Evolutionary conservation across 2,888 invertebrate genomes (phyloP), one percentile per base, ranked within the genome.

Genomic region (Yponomeuta evonymella): DNA sequence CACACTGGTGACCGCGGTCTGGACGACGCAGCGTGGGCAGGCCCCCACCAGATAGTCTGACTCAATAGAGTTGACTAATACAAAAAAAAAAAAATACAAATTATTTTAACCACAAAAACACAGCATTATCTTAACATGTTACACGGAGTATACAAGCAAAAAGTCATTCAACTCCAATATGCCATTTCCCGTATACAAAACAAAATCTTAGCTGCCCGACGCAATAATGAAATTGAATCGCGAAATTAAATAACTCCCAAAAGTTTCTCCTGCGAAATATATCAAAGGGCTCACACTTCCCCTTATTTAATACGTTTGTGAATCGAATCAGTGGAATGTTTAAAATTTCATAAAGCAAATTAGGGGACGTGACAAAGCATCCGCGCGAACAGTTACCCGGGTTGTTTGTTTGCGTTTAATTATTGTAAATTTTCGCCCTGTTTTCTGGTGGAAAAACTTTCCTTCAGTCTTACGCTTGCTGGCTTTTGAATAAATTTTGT

Each of bases 291-390:
- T 58, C 15, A 15, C 15, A 58, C 51, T 12, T 58, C 15, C 51
- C 15, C 51, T 15, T 43, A 8, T 43, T 58, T 58, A 15, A 12
- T 51, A 11, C 15, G 68, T 48, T 51, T 30, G 12, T 11, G 36
- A 69, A 69, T 71, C 62, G 36, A 63, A 70, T 66, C 36, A n/a
- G 70, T 29, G 65, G 15, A 58, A 58, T 58, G 51, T 58, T 70
- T 66, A 51, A 67, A 70, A 23, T 66, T 66, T 70, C 66, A 70
- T 66, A 69, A 58, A 72, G 64, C 71, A 72, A 73, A 71, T 72
- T 71, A 71, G 69, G 62, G 43, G 69, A 70, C 73, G 73, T 73
- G 73, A 72, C 73, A 67, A 69, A 48, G 73, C 72, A 73, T 65
- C 63, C 66, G 36, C 43, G 23, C n/a, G 48, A 12, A 62, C 43